Evolutionary conservation across 92 coral and sea anemone genomes (phyloP), one percentile per base, ranked within the genome.

Genomic region (Epizoanthus stellaris): DNA sequence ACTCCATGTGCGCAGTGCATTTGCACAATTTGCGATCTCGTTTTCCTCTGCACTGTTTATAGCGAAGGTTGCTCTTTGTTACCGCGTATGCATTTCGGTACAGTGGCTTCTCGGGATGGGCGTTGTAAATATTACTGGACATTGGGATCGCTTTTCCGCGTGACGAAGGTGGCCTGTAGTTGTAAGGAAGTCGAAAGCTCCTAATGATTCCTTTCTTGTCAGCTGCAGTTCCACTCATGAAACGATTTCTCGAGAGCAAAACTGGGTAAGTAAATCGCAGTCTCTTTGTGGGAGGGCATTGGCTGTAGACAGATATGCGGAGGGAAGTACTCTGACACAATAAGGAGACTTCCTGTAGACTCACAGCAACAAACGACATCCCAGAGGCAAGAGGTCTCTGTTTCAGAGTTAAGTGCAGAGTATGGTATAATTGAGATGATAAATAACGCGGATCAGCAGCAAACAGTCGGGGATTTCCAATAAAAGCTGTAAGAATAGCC

Each of bases 91-190:
- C 85, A 58, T 91, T 89, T 83, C 91, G 95, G 85, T 92, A 94
- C 34, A 91, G 99, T 7, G 97, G 93, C 80, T 92, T 91, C 69
- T 88, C 91, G 56, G 98, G 99, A 84, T 93, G 87, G 42, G 93
- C 99, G 77, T 97, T 88, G 89, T 97, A 97, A 30, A 95, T 77
- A 75, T 97, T 95, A 6, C 86, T 90, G 6, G 98, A 91, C 93
- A 93, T 86, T 17, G 99, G 99, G 73, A 97, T 94, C 11, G 95
- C 99, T 58, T 81, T 86, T n/a, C 99, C 99, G 12, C 99, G 93
- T 36, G 93, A 87, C 25, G 99, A 97, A 38, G 99, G 98, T 6
- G 98, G 95, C 84, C 99, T 86, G 87, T 97, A 97, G 85, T 97
- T 97, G 76, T 75, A 85, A 3, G 99, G 99, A 34, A 97, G 84